phyloP scores from a whole-genome alignment of 2,113 vertebrate genomes.

The Antigone vipio region DNA sequence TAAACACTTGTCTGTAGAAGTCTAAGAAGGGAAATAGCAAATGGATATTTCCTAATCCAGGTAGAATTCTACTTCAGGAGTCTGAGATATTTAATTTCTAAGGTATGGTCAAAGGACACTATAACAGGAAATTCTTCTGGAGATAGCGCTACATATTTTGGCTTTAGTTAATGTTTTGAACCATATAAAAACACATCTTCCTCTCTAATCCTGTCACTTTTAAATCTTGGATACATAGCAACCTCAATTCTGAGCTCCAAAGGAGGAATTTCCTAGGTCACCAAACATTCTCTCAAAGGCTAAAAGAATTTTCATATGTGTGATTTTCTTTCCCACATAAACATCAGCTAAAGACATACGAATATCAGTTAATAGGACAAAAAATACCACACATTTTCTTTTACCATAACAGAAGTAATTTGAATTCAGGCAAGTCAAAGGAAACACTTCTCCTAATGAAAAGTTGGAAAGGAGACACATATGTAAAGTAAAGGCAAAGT shows the following conservation, averaged over 20 bases:
- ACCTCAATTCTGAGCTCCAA: background rate
- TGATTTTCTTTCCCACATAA: background rate
- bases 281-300: background rate
- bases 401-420: background rate
- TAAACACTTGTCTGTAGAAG: background rate
- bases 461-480: rapidly evolving
- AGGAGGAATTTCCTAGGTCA: background rate
- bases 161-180: background rate
- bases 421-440: background rate
- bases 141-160: background rate
- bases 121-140: background rate
- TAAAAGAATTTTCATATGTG: background rate
- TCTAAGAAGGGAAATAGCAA: background rate
- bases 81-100: background rate
- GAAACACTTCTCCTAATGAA: background rate
- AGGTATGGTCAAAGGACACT: background rate
- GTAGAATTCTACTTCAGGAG: background rate
- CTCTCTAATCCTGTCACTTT: background rate
- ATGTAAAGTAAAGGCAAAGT: background rate
- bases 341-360: background rate
- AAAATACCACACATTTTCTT: background rate
- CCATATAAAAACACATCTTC: background rate
- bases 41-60: background rate
- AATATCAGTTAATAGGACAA: background rate
- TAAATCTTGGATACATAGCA: background rate